These are phyloP conservation scores for Trachelus stipa DNA, from an alignment of 2,888 invertebrate genomes.

Conservation along the genomic window DNA sequence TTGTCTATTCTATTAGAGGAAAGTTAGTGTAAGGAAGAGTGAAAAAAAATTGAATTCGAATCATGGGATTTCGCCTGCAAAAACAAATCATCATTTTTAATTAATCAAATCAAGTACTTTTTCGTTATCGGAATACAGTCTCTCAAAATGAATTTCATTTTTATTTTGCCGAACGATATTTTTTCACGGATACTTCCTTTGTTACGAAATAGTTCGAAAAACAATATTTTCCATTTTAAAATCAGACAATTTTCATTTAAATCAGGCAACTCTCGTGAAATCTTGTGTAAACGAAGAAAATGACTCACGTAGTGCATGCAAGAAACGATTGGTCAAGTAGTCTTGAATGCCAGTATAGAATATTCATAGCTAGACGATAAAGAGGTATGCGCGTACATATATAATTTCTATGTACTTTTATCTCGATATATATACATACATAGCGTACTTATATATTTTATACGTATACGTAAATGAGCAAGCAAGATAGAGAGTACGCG, in stretches of 20 bases:
- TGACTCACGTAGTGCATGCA: background rate
- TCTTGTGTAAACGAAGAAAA: background rate
- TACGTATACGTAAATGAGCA: background rate
- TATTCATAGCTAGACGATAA: background rate
- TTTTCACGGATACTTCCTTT: too few species aligned
- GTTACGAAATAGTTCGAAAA: too few species aligned
- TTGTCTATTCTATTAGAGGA: too few species aligned
- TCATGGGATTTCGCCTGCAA: background rate
- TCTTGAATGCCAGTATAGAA: background rate
- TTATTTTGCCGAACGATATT: too few species aligned
- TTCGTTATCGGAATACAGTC: too few species aligned
- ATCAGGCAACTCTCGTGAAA: too few species aligned
- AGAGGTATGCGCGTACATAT: background rate
- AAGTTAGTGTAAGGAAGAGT: background rate
- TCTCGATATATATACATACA: background rate
- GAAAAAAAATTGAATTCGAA: background rate
- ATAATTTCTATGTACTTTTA: background rate
- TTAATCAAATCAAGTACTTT: too few species aligned
- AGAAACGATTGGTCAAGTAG: background rate
- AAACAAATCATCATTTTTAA: background rate
- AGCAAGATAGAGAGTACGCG: background rate
- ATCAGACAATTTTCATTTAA: too few species aligned
- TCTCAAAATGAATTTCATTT: too few species aligned
- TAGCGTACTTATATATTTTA: background rate
- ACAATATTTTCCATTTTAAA: too few species aligned